Percentiles rank a stretch among this genome's conserved stretches.
Conservation (phyloP, 1,140 invertebrate genomes). For the Cardiocondyla obscurior region DNA sequence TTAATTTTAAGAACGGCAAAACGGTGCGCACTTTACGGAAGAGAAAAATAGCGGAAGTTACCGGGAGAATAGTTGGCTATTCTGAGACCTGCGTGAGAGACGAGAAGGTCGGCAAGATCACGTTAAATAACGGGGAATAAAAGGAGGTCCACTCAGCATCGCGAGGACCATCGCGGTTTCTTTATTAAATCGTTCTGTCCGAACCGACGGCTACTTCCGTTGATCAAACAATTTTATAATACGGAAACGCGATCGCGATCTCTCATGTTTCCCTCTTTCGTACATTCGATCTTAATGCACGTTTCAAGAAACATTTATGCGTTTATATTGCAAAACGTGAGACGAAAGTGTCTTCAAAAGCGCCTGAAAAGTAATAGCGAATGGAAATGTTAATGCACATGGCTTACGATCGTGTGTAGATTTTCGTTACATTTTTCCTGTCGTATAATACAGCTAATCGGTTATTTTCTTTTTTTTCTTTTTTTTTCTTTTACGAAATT, state of each 20-base stretch:
- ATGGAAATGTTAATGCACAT: too few relatives aligned
- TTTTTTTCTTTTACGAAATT: too few relatives aligned
- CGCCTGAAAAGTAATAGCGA: too few relatives aligned
- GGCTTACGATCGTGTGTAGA: too few relatives aligned
- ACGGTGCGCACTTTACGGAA: slow-evolving; percentile 12
- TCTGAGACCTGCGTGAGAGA: slow-evolving; percentile 40
- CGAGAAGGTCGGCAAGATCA: not conserved
- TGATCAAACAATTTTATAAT: slow-evolving; percentile 37
- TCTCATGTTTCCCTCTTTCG: not conserved
- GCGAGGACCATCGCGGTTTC: not conserved
- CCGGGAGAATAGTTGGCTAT: slow-evolving; percentile 27
- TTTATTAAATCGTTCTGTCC: slow-evolving; percentile 37
- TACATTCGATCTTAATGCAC: not conserved
- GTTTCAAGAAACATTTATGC: not conserved
- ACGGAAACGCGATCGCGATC: not conserved
- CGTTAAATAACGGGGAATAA: slow-evolving; percentile 34
- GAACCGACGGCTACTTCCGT: slow-evolving; percentile 12
- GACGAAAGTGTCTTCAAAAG: too few relatives aligned
- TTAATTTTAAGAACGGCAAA: slow-evolving; percentile 63
- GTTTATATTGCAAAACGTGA: not conserved
- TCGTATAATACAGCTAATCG: too few relatives aligned
- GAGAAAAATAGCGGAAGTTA: slow-evolving; percentile 49
- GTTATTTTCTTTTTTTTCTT: too few relatives aligned
- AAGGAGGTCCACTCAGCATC: slow-evolving; percentile 22
- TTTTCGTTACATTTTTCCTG: too few relatives aligned